Evolutionary conservation across 2,888 invertebrate species (phyloP).

Genomic region (Bhutanitis thaidina): DNA sequence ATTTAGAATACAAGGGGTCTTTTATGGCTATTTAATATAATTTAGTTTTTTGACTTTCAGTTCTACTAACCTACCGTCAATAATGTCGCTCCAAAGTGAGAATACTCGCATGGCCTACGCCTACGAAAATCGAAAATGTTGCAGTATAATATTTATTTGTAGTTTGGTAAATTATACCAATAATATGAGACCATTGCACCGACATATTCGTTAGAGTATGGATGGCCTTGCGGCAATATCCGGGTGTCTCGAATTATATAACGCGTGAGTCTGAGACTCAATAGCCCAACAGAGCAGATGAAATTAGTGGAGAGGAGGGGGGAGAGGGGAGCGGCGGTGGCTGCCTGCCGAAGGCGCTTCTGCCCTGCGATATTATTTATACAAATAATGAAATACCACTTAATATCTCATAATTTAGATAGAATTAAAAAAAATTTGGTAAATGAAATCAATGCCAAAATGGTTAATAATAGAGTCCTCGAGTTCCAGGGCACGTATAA

Average conservation of each 20-base stretch:
- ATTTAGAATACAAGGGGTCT: neutral
- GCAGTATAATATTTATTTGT: neutral
- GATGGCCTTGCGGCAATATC: conserved; percentile 62
- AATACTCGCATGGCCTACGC: too few species aligned
- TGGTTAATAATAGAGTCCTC: too few species aligned
- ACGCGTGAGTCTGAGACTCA: conserved; percentile 41
- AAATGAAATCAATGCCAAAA: too few species aligned
- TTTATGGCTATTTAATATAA: neutral
- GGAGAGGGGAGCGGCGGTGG: conserved; percentile 14
- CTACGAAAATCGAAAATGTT: too few species aligned
- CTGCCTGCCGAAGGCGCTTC: conserved; percentile 2
- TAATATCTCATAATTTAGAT: neutral
- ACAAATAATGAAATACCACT: neutral
- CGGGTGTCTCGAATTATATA: conserved; percentile 65
- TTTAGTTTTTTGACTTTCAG: too few species aligned
- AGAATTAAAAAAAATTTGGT: too few species aligned
- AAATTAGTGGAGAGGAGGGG: conserved; percentile 26
- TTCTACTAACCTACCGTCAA: too few species aligned
- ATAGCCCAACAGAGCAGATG: conserved; percentile 19
- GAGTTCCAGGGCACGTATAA: too few species aligned
- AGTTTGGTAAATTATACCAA: neutral
- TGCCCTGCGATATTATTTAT: conserved; percentile 1
- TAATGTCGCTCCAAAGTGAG: too few species aligned
- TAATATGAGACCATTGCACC: conserved; percentile 34
- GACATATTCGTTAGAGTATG: conserved; percentile 39